phyloP scores from a whole-genome alignment of 2,113 vertebrate species.

The Penelope pileata region DNA sequence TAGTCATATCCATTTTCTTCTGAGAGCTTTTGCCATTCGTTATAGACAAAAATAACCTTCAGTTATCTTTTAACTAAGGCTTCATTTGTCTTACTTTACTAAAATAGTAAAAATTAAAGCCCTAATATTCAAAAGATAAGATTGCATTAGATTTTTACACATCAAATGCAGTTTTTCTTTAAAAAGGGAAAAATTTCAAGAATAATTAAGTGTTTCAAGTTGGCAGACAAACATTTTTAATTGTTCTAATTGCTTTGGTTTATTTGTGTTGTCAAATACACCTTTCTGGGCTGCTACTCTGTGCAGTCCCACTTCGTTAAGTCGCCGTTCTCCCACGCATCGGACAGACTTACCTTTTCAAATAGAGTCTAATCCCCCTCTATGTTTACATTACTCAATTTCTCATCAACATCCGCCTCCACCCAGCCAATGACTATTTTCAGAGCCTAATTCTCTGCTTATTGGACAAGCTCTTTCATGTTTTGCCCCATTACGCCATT shows the following conservation, averaged over 20 bases:
- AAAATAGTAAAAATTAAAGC: not conserved
- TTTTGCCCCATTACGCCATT: not conserved
- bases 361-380: not conserved
- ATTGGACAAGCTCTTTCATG: not conserved
- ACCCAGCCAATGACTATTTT: not conserved
- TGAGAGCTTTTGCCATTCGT: not conserved
- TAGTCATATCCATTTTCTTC: not conserved
- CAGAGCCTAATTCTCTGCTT: not conserved
- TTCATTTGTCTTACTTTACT: not conserved
- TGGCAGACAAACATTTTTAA: not conserved
- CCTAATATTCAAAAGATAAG: not conserved
- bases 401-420: not conserved
- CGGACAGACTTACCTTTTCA: not conserved
- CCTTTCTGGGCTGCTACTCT: not conserved
- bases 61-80: not conserved
- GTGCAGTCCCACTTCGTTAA: not conserved
- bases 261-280: not conserved
- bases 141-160: not conserved
- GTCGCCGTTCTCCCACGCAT: not conserved
- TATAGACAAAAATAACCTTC: not conserved
- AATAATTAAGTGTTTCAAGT: not conserved
- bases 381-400: not conserved
- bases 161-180: not conserved
- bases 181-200: not conserved
- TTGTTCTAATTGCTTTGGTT: not conserved